These are phyloP conservation scores for Carposina sasakii DNA, from an alignment of 1,140 invertebrate genomes.

Conservation along the genomic window DNA sequence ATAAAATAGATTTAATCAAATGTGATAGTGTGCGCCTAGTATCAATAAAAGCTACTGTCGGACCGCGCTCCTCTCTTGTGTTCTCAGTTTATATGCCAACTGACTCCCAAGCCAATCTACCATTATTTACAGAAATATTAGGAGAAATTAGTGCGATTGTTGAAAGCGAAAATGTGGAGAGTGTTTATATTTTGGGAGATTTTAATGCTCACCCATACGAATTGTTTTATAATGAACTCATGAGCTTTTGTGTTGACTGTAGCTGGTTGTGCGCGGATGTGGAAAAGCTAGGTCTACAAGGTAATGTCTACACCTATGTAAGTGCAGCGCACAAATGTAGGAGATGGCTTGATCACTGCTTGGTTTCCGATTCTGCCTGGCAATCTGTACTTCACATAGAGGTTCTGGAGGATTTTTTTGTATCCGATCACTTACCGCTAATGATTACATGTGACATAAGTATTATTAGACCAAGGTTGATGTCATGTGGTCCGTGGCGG, in stretches of 20 bases:
- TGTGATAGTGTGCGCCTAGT: too few relatives aligned
- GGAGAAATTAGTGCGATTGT: background rate
- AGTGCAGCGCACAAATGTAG: background rate
- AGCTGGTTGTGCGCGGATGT: background rate
- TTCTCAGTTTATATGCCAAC: too few relatives aligned
- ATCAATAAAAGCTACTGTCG: too few relatives aligned
- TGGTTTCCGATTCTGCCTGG: background rate
- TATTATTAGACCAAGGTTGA: background rate
- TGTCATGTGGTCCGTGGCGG: background rate
- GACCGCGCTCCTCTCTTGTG: too few relatives aligned
- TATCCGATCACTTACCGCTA: background rate
- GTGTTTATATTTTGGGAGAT: background rate
- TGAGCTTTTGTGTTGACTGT: background rate
- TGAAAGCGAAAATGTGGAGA: background rate
- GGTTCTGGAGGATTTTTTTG: background rate
- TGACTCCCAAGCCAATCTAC: background rate
- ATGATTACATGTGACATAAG: background rate
- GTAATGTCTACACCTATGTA: background rate
- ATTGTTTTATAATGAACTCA: background rate
- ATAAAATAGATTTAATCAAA: too few relatives aligned
- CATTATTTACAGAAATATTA: background rate
- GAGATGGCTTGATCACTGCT: conserved; percentile 1
- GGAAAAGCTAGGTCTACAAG: too few relatives aligned
- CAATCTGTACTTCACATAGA: background rate
- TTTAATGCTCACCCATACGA: background rate